Evolutionary conservation across 2,888 invertebrate species (phyloP).

Genomic region (Scaptomyza polygonia): DNA sequence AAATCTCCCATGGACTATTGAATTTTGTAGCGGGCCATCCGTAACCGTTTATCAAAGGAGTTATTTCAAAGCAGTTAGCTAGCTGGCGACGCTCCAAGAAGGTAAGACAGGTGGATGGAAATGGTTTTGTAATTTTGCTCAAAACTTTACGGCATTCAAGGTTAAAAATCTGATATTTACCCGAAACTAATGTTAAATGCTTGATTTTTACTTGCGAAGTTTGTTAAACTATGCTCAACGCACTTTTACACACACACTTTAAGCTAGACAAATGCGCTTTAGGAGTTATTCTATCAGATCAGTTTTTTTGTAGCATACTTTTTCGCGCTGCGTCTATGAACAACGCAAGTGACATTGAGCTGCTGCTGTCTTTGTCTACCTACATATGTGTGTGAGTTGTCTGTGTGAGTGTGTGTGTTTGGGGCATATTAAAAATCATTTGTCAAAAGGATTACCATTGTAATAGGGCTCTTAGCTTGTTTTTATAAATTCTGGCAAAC

Average conservation of each 20-base stretch:
- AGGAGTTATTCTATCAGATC: conserved; percentile 18
- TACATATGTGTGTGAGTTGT: conserved; percentile 22
- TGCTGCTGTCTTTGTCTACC: conserved; percentile 29
- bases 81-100: neutral
- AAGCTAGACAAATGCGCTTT: conserved; percentile 9
- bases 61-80: neutral
- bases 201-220: too few species aligned
- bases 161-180: too few species aligned
- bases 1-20: conserved; percentile 23
- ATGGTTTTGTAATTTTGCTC: neutral
- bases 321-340: conserved; percentile 52
- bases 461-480: conserved; percentile 76
- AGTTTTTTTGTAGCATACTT: conserved; percentile 71
- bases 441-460: conserved; percentile 80
- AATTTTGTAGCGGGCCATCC: conserved; percentile 30
- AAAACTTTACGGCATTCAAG: too few species aligned
- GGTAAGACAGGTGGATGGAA: neutral
- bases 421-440: conserved; percentile 75
- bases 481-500: conserved; percentile 56
- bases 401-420: conserved; percentile 22
- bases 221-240: conserved; percentile 6
- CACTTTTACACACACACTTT: conserved; percentile 21
- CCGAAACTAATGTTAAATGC: too few species aligned
- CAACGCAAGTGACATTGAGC: conserved; percentile 44
- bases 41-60: conserved; percentile 15